A percentile compares a stretch with the other conserved stretches of the same genome.
Evolutionary conservation across 2,888 invertebrate genomes (phyloP).

Genomic region (Eilema sororculum): DNA sequence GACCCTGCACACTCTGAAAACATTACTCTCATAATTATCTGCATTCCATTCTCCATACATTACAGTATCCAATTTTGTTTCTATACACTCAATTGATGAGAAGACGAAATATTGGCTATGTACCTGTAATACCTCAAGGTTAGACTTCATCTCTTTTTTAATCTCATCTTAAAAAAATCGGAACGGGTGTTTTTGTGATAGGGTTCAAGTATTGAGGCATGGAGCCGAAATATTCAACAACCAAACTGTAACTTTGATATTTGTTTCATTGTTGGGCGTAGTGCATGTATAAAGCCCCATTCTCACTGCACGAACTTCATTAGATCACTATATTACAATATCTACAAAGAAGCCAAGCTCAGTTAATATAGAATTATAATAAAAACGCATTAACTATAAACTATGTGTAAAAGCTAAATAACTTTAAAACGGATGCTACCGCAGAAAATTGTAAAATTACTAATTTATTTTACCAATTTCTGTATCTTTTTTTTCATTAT

Average conservation of each 20-base stretch:
- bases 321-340: conserved; percentile 67
- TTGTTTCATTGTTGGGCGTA: conserved; percentile 30
- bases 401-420: conserved; percentile 80
- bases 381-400: conserved; percentile 64
- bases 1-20: not conserved
- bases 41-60: no score
- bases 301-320: conserved; percentile 49
- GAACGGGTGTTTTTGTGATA: no score
- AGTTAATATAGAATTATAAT: conserved; percentile 60
- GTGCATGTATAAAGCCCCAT: conserved; percentile 41
- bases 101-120: no score
- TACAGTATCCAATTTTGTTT: no score
- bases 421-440: conserved; percentile 66
- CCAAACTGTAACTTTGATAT: not conserved
- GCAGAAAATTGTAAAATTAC: conserved; percentile 72
- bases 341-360: conserved; percentile 80
- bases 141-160: no score
- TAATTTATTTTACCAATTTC: conserved; percentile 48
- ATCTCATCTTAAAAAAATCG: no score
- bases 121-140: no score
- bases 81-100: not conserved
- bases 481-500: conserved; percentile 1
- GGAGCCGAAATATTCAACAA: not conserved
- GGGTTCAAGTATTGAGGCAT: no score
- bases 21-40: no score